Evolutionary conservation across 2,797 vertebrate species (phyloP).

Genomic region (Takifugu rubripes): DNA sequence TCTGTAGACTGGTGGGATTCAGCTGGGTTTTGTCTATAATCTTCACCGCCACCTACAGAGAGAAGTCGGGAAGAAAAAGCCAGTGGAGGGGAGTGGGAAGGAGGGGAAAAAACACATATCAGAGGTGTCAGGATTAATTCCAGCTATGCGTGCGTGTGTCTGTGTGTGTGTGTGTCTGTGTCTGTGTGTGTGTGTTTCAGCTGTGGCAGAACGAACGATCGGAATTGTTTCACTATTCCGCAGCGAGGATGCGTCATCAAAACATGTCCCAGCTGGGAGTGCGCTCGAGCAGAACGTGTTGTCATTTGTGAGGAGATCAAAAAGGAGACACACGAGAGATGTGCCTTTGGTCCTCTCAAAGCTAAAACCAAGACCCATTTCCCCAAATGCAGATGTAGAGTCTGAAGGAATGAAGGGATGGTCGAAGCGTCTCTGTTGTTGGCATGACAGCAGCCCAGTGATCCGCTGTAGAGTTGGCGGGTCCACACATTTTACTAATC

Average conservation of each 20-base stretch:
- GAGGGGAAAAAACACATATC: slow-evolving; percentile 12
- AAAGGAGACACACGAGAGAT: no score
- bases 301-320: slow-evolving; percentile 6
- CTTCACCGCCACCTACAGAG: slow-evolving; percentile 74
- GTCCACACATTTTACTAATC: slow-evolving; percentile 53
- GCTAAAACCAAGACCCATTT: background rate
- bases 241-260: slow-evolving; percentile 27
- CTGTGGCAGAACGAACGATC: no score
- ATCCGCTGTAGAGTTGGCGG: slow-evolving; percentile 32
- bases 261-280: slow-evolving; percentile 32
- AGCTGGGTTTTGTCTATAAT: slow-evolving; percentile 79
- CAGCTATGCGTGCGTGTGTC: slow-evolving; percentile 21
- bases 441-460: background rate
- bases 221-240: slow-evolving; percentile 28
- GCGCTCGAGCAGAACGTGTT: slow-evolving; percentile 26
- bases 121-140: slow-evolving; percentile 23
- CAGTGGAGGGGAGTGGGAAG: background rate
- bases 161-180: slow-evolving; percentile 4
- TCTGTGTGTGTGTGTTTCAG: slow-evolving; percentile 20
- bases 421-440: slow-evolving; percentile 18
- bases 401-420: background rate
- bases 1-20: slow-evolving; percentile 78
- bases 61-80: slow-evolving; percentile 12
- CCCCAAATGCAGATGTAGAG: background rate
- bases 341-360: no score